These are phyloP conservation scores for Strigamia maritima DNA, from an alignment of 2,888 invertebrate genomes.

Conservation along the genomic window DNA sequence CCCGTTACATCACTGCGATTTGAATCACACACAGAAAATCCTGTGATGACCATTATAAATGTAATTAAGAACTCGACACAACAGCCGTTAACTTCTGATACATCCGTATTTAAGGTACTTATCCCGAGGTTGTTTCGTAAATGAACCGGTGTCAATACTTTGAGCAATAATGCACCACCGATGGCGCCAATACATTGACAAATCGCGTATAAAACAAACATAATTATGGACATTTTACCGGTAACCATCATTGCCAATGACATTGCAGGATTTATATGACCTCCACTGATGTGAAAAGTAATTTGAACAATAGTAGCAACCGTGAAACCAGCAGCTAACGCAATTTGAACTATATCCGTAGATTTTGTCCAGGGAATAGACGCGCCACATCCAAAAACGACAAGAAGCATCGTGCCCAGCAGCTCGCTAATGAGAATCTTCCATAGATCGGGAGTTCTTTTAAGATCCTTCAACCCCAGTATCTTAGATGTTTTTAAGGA, in stretches of 20 bases:
- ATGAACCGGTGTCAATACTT: conserved; percentile 43
- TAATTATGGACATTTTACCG: conserved; percentile 44
- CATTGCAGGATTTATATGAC: conserved; percentile 90
- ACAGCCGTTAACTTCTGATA: conserved; percentile 45
- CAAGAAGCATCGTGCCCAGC: conserved; percentile 79
- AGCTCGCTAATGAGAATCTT: conserved; percentile 80
- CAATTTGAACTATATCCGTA: conserved; percentile 55
- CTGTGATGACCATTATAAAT: conserved; percentile 45
- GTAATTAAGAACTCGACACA: conserved; percentile 46
- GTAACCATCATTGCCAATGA: conserved; percentile 74
- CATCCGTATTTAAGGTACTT: conserved; percentile 44
- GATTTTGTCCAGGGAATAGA: conserved; percentile 51
- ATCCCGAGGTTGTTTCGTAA: conserved; percentile 39
- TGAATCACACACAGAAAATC: conserved; percentile 42
- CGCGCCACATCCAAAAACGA: conserved; percentile 80
- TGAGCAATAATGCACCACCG: conserved; percentile 45
- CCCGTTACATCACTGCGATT: conserved; percentile 43
- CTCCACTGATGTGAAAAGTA: conserved; percentile 82
- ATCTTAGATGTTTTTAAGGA: background rate
- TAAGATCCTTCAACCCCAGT: background rate
- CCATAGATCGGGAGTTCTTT: conserved; percentile 55
- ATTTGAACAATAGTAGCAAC: conserved; percentile 58
- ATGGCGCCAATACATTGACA: conserved; percentile 46
- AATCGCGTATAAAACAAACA: conserved; percentile 43
- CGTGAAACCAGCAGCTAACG: conserved; percentile 46